A percentile compares a stretch with the other conserved stretches of the same genome.
Conservation (phyloP, 2,797 vertebrate genomes). For the Pseudomugil gertrudae region DNA sequence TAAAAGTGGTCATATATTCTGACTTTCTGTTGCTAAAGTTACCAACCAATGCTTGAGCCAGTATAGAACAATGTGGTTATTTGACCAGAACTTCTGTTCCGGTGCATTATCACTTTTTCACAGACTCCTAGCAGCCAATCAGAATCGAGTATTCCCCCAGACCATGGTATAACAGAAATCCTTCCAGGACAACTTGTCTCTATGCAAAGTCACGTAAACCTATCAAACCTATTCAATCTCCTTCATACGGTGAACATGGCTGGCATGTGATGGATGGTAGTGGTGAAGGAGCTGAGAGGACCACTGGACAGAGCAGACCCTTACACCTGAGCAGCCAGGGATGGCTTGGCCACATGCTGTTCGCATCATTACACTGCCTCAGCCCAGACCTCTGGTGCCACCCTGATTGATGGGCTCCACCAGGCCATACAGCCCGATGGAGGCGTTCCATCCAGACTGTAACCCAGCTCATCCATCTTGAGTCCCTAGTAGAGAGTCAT, state of each 20-base stretch:
- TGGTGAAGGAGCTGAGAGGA: slow-evolving; percentile 60
- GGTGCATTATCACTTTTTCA: too few species aligned
- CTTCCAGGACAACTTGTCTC: slow-evolving; percentile 10
- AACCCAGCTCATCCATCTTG: slow-evolving; percentile 79
- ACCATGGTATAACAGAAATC: too few species aligned
- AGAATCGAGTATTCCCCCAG: too few species aligned
- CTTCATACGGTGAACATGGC: slow-evolving; percentile 50
- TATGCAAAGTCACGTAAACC: slow-evolving; percentile 43
- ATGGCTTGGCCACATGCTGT: slow-evolving; percentile 80
- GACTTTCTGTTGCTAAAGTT: too few species aligned
- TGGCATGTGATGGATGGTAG: slow-evolving; percentile 76
- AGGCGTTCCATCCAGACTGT: slow-evolving; percentile 75
- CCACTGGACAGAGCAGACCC: slow-evolving; percentile 76
- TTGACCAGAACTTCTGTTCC: too few species aligned
- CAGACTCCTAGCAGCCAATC: too few species aligned
- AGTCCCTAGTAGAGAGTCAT: slow-evolving; percentile 65
- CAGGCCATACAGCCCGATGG: slow-evolving; percentile 77
- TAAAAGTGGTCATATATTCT: too few species aligned
- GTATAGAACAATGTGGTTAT: too few species aligned
- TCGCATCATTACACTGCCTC: slow-evolving; percentile 85
- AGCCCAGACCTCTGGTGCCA: slow-evolving; percentile 77
- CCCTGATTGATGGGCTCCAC: slow-evolving; percentile 84
- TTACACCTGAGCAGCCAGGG: slow-evolving; percentile 79
- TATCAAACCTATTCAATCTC: slow-evolving; percentile 55
- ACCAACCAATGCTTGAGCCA: too few species aligned